These are phyloP conservation scores for Parapsyche elsis DNA, from an alignment of 1,140 invertebrate species.

Conservation along the genomic window DNA sequence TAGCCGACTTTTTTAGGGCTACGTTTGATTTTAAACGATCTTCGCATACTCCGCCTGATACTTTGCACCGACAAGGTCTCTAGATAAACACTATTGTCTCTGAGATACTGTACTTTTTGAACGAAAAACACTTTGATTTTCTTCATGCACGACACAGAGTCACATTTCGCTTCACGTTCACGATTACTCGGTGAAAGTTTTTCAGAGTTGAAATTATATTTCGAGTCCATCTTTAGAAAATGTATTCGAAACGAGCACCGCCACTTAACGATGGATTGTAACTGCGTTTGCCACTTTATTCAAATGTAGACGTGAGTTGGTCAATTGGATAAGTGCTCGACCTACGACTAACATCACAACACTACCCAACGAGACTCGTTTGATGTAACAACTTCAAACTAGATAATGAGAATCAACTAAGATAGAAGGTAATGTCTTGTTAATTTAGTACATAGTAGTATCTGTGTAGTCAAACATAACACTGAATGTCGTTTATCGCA, in stretches of 20 bases:
- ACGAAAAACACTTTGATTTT: constrained; percentile 59
- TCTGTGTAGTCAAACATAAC: no score
- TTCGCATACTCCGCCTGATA: constrained; percentile 60
- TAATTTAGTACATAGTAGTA: neutral
- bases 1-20: constrained; percentile 60
- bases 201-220: constrained; percentile 1
- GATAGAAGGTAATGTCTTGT: neutral
- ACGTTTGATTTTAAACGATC: constrained; percentile 59
- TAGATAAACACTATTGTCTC: constrained; percentile 58
- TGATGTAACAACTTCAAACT: constrained; percentile 35
- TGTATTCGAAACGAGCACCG: no score
- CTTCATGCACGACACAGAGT: constrained; percentile 8
- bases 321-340: constrained; percentile 51
- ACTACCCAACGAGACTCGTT: constrained; percentile 31
- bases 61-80: constrained; percentile 60
- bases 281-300: neutral
- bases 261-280: no score
- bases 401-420: constrained; percentile 42
- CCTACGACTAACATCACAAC: constrained; percentile 9
- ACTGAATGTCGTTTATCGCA: no score
- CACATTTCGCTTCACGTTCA: neutral
- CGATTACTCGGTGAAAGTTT: neutral
- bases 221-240: constrained; percentile 13
- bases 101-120: constrained; percentile 53
- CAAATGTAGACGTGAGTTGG: constrained; percentile 1